These are phyloP conservation scores for Pantherophis alleghaniensis DNA, from an alignment of 2,797 vertebrate genomes.

Conservation along the genomic window DNA sequence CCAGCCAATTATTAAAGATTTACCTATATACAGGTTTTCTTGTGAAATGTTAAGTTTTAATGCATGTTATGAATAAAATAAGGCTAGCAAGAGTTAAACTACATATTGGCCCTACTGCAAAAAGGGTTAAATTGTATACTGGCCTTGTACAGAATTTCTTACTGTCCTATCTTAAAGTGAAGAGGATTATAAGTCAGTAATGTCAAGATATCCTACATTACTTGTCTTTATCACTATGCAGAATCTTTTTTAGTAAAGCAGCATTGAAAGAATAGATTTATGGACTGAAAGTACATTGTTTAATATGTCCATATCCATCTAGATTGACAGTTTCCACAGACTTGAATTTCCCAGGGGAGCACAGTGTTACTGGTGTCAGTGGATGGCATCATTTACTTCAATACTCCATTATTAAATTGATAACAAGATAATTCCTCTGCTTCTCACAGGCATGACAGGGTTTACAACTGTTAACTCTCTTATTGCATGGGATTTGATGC, in stretches of 20 bases:
- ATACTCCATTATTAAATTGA: constrained; percentile 86
- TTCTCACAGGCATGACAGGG: constrained; percentile 79
- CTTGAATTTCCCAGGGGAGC: constrained; percentile 90
- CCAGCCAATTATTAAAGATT: constrained; percentile 29
- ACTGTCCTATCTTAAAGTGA: constrained; percentile 36
- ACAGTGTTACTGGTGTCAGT: constrained; percentile 80
- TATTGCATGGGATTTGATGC: constrained; percentile 75
- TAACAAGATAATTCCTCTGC: constrained; percentile 88
- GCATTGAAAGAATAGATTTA: constrained; percentile 70
- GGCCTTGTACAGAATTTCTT: constrained; percentile 33
- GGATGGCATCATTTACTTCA: constrained; percentile 83
- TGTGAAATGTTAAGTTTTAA: constrained; percentile 28
- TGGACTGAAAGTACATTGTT: constrained; percentile 77
- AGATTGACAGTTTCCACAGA: constrained; percentile 83
- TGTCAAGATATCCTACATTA: constrained; percentile 70
- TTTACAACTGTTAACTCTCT: constrained; percentile 79
- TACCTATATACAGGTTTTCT: constrained; percentile 1
- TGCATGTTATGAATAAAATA: constrained; percentile 40
- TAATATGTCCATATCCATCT: constrained; percentile 83
- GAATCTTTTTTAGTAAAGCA: constrained; percentile 78
- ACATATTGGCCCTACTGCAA: constrained; percentile 11
- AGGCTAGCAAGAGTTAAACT: constrained; percentile 13
- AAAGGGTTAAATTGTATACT: constrained; percentile 65
- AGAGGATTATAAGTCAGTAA: constrained; percentile 68
- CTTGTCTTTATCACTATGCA: constrained; percentile 76